Base-by-base conservation (phyloP, 2,113 vertebrate genomes). In the Menura novaehollandiae region DNA sequence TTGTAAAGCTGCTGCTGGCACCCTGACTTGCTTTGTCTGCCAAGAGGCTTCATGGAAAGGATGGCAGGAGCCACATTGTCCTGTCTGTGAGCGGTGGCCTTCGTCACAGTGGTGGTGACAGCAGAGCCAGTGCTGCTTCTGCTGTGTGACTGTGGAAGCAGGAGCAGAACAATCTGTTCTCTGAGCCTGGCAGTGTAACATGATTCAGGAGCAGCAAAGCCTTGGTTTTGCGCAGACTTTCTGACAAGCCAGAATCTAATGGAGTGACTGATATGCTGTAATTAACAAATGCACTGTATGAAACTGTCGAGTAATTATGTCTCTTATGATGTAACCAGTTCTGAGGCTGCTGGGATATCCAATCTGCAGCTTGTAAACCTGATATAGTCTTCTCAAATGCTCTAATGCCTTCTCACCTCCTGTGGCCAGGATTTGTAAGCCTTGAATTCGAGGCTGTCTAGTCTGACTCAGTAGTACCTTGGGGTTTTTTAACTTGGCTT, bases 51-150 rank as follows among this genome's bases (percentile, higher is more conserved):
- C 75, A 21, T 15, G 60, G 92, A 13, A 41, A 47, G 59, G 79
- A 52, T 74, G 88, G 83, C 95, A 96, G 96, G 52, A 88, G 89
- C 43, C 95, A 77, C 79, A 8, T 35, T 69, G 88, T 83, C 83
- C 60, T 89, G 68, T 75, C 52, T 71, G 59, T 10, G 87, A 68
- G 85, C 12, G 2, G 18, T 73, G 78, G 71, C n/a, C 37, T 49
- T 49, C 2, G 0, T 68, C 44, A 69, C 4, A 24, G 87, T 33
- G 24, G 0, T 2, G 52, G 30, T 91, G 89, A 79, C 84, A 95
- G 78, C 52, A 22, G 68, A 86, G 78, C 88, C 93, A 83, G n/a
- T 15, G 0, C 62, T 4, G 4, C 87, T 77, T 52, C 46, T 76
- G 62, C 84, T 72, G 41, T 12, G 58, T 27, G 41, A 7, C 75